These are phyloP conservation scores for Scrobipalpa costella DNA, from an alignment of 2,888 invertebrate genomes.

Conservation along the genomic window DNA sequence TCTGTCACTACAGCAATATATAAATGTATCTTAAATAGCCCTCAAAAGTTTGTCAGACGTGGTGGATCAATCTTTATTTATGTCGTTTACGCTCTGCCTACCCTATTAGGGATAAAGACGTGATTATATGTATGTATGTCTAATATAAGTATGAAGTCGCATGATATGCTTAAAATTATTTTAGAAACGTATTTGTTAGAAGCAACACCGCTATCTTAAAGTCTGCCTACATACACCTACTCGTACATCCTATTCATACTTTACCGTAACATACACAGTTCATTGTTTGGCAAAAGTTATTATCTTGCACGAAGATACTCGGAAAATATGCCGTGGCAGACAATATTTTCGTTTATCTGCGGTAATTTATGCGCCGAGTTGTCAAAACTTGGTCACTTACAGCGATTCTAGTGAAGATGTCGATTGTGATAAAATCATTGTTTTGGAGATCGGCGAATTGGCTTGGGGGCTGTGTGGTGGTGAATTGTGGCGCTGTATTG, in stretches of 20 bases:
- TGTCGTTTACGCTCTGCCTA: too few relatives aligned
- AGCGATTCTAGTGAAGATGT: constrained; percentile 64
- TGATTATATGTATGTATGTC: too few relatives aligned
- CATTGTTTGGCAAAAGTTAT: constrained; percentile 68
- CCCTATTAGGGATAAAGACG: too few relatives aligned
- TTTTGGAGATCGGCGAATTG: constrained; percentile 33
- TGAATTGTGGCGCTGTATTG: not conserved
- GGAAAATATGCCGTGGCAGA: constrained; percentile 74
- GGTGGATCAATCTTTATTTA: too few relatives aligned
- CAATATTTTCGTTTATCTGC: constrained; percentile 79
- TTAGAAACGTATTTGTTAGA: too few relatives aligned
- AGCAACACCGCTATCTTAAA: too few relatives aligned
- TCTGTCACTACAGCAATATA: too few relatives aligned
- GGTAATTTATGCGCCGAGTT: constrained; percentile 78
- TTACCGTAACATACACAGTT: constrained; percentile 35
- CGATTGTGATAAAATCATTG: constrained; percentile 65
- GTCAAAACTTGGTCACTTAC: constrained; percentile 66
- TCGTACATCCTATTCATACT: not conserved
- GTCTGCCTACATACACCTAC: not conserved
- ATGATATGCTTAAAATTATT: too few relatives aligned
- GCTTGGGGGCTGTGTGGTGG: constrained; percentile 29
- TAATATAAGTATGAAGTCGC: too few relatives aligned
- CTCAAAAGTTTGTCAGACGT: too few relatives aligned
- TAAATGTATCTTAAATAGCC: too few relatives aligned
- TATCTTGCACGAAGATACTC: constrained; percentile 55